Conservation (phyloP, 2,113 vertebrate genomes). For the Rattus norvegicus region GRCr8 NC_086033.1:19771001-19771500, state of each 20-base stretch:
- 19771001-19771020: neutral
- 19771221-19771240: neutral
- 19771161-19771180: neutral
- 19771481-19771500: neutral
- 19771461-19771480: neutral
- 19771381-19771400: neutral
- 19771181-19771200: neutral
- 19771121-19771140: neutral
- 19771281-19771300: neutral
- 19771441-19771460: neutral
- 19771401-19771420: neutral
- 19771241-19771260: neutral
- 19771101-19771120: neutral
- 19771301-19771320: neutral
- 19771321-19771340: neutral
- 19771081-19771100: neutral
- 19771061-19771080: neutral
- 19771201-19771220: neutral
- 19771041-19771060: neutral
- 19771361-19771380: neutral
- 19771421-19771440: neutral
- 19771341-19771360: neutral
- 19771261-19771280: neutral
- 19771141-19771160: neutral
- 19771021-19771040: neutral